A percentile compares a stretch with the other conserved stretches of the same genome.
Conservation (phyloP, 2,888 invertebrate genomes). For the Caenorhabditis angaria region DNA sequence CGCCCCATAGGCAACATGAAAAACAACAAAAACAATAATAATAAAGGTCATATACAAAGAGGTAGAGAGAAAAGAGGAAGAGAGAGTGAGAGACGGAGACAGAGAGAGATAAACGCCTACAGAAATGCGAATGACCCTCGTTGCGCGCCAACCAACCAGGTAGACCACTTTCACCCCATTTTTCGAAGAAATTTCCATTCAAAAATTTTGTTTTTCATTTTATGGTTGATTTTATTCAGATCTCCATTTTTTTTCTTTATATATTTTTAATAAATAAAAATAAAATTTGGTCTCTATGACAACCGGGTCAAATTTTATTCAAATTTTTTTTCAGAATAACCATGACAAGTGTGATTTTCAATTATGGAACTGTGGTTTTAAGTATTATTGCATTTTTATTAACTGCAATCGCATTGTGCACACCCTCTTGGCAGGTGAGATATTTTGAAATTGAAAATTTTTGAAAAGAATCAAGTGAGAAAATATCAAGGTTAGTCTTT, state of each 20-base stretch:
- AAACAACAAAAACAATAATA: conserved; percentile 14
- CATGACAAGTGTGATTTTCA: conserved; percentile 17
- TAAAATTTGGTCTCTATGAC: too few species aligned
- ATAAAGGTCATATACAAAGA: conserved; percentile 39
- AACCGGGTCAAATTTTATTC: too few species aligned
- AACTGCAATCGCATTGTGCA: conserved; percentile 59
- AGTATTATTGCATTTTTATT: conserved; percentile 62
- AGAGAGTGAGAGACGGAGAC: too few species aligned
- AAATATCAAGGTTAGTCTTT: not conserved
- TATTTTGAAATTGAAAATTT: not conserved
- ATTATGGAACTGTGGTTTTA: conserved; percentile 43
- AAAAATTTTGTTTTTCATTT: conserved; percentile 5
- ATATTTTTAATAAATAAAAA: too few species aligned
- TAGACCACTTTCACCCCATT: conserved; percentile 7
- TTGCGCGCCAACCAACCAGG: not conserved
- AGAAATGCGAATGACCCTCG: not conserved
- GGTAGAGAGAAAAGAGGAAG: conserved; percentile 4
- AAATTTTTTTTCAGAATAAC: not conserved
- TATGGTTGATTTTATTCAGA: too few species aligned
- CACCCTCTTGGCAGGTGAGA: conserved; percentile 61
- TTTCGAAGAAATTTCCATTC: conserved; percentile 36
- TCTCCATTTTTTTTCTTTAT: too few species aligned
- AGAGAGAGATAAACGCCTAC: not conserved
- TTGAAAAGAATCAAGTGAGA: too few species aligned
- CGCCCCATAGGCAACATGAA: conserved; percentile 13